Base-by-base conservation (phyloP, 1,140 invertebrate genomes). In the Papilio xuthus region DNA sequence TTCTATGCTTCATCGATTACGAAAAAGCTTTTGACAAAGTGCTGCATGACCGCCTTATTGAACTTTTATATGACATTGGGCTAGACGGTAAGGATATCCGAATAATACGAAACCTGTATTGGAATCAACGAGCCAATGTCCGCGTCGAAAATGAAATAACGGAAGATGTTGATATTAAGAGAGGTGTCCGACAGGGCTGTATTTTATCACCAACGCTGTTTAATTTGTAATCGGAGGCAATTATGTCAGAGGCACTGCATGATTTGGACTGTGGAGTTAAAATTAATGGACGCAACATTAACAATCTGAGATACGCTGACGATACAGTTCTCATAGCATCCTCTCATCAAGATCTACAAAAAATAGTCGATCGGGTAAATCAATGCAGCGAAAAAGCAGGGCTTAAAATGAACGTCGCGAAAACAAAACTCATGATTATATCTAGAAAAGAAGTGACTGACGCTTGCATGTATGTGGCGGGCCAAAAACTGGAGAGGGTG, bases 281-380 rank as follows among this genome's bases (percentile, higher is more conserved):
- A 72, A 71, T 85, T 4, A 82, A 84, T 50, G 81, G 79, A 2
- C 41, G 12, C 0, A 53, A 72, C 12, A 60, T 85, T 20, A 82
- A 80, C 32, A 83, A 82, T 47, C 2, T 83, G 4, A 41, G 78
- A 13, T 85, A 85, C 41, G 82, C 78, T 1, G 81, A 83, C 47
- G 81, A 83, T 28, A 82, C 83, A 53, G 80, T 82, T 9, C 56
- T 83, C n/a, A 82, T 85, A 77, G 80, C 80, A n/a, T 78, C 81
- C 13, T 71, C 80, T 47, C 53, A 47, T 23, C 10, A 44, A 15
- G 78, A 80, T 18, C 56, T 85, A 7, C 80, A 82, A 76, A 28
- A 15, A 56, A 47, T 81, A 7, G 72, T 84, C 4, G 56, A 82
- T 10, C 70, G 70, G 6, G 79, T 83, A 4, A 75, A 80, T 72